These are phyloP conservation scores for Todiramphus saurophagus DNA, from an alignment of 2,113 vertebrate genomes.

Conservation along the genomic window DNA sequence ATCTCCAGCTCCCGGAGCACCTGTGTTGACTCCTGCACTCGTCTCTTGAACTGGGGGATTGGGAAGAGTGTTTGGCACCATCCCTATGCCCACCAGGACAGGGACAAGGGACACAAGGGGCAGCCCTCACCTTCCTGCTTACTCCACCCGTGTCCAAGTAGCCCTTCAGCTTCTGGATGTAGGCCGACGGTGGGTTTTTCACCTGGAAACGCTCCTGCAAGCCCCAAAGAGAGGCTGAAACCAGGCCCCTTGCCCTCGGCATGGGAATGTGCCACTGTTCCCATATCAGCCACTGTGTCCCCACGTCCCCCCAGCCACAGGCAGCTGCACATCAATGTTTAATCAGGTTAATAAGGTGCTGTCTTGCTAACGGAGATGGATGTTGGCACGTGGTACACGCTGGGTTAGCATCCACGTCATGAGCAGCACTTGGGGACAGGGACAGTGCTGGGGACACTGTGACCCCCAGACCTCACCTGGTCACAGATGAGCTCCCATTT, in stretches of 20 bases:
- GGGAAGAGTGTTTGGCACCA: neutral
- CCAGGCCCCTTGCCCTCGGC: rapidly evolving
- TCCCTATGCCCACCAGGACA: rapidly evolving
- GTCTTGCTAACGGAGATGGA: neutral
- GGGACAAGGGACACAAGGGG: neutral
- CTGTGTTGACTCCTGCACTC: constrained; percentile 88
- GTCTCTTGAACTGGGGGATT: constrained; percentile 76
- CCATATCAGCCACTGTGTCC: neutral
- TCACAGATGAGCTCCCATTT: constrained; percentile 98
- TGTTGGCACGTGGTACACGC: neutral
- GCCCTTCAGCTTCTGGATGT: constrained; percentile 90
- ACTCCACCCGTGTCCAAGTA: constrained; percentile 87
- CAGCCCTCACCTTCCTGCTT: constrained; percentile 82
- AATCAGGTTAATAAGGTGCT: neutral
- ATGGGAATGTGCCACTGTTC: neutral
- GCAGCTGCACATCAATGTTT: neutral
- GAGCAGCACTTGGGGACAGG: neutral
- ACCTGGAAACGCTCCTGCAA: constrained; percentile 91
- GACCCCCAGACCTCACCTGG: constrained; percentile 75
- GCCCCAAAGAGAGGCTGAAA: neutral
- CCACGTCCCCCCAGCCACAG: neutral
- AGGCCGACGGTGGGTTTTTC: constrained; percentile 88
- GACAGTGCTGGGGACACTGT: rapidly evolving
- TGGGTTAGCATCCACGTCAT: rapidly evolving
- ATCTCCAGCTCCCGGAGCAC: constrained; percentile 93